Conservation (phyloP, 2,888 invertebrate species). For the Cyaniris semiargus region DNA sequence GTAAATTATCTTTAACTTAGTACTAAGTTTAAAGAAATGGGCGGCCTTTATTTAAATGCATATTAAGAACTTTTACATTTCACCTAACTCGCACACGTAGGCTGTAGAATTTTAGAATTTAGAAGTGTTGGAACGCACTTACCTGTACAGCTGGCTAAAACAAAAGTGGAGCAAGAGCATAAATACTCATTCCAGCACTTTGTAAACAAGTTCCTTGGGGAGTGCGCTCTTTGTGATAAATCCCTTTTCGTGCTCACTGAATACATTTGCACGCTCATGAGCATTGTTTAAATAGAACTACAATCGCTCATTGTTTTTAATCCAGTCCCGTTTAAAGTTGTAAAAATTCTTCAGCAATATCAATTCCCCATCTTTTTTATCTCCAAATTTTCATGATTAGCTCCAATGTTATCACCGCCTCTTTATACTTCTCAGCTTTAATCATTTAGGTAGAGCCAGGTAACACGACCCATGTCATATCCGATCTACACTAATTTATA, state of each 20-base stretch:
- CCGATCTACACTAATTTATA: not conserved
- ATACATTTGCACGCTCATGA: constrained; percentile 25
- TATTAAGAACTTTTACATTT: not conserved
- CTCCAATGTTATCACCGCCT: not conserved
- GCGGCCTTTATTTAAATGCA: not conserved
- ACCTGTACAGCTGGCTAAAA: constrained; percentile 18
- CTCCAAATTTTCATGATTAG: not conserved
- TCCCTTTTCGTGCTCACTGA: constrained; percentile 27
- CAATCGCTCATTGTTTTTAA: constrained; percentile 23
- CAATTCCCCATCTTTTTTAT: not conserved
- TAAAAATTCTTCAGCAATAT: not conserved
- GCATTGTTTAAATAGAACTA: constrained; percentile 28
- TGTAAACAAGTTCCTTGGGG: constrained; percentile 28
- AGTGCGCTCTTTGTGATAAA: constrained; percentile 26
- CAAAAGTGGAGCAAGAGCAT: constrained; percentile 32
- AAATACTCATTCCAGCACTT: constrained; percentile 31
- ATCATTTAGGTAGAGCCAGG: not conserved
- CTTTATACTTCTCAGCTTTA: not conserved
- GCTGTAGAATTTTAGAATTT: constrained; percentile 3
- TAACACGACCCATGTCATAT: not conserved
- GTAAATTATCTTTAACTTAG: not conserved
- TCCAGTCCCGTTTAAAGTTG: not conserved
- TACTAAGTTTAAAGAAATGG: not conserved
- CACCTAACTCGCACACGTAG: not conserved
- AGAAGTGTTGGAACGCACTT: constrained; percentile 1